Conservation (phyloP, 2,113 vertebrate genomes). For the Beaufortia kweichowensis region DNA sequence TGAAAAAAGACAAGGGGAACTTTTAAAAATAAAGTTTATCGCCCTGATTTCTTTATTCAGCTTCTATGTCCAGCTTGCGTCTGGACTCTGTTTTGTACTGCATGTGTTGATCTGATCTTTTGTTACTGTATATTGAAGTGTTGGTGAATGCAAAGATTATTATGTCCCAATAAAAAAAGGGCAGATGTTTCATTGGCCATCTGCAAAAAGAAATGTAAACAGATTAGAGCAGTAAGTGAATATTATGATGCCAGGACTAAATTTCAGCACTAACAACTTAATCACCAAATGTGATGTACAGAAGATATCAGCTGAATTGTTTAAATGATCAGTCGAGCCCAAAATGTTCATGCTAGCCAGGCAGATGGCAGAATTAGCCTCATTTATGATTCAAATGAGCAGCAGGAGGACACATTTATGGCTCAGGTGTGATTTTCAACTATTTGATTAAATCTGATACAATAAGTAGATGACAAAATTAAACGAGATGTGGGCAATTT, state of each 20-base stretch:
- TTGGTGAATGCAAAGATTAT: too few relatives aligned
- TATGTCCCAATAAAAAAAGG: too few relatives aligned
- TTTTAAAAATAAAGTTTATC: too few relatives aligned
- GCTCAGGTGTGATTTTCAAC: constrained; percentile 23
- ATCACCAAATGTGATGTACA: constrained; percentile 61
- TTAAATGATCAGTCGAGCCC: constrained; percentile 4
- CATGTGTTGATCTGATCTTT: too few relatives aligned
- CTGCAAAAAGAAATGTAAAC: not conserved
- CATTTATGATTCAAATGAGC: constrained; percentile 37
- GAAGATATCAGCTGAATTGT: constrained; percentile 15
- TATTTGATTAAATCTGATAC: constrained; percentile 24
- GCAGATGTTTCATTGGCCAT: too few relatives aligned
- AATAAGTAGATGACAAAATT: constrained; percentile 27
- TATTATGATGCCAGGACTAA: not conserved
- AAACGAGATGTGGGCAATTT: not conserved
- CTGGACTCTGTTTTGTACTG: too few relatives aligned
- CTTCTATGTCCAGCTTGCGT: too few relatives aligned
- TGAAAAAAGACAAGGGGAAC: not conserved
- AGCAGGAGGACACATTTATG: constrained; percentile 30
- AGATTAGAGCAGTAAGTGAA: not conserved
- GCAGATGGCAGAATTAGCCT: constrained; percentile 36
- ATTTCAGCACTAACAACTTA: constrained; percentile 2
- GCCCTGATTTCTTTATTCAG: too few relatives aligned
- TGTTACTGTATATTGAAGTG: too few relatives aligned
- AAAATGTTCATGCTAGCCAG: constrained; percentile 11